Evolutionary conservation across 1,140 invertebrate species (phyloP).

Genomic region (Eubasilissa regina): DNA sequence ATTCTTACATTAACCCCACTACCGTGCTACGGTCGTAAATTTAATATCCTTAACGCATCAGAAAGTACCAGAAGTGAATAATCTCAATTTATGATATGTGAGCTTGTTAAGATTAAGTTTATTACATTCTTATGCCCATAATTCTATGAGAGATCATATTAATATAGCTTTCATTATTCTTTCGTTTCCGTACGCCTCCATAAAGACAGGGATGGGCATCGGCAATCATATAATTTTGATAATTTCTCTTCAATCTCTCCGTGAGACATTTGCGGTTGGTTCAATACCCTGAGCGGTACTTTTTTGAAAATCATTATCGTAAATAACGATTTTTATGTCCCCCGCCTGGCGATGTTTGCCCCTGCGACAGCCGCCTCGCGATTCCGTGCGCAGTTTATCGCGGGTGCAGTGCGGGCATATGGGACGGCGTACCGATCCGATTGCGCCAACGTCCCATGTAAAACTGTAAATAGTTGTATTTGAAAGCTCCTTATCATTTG

Average conservation of each 20-base stretch:
- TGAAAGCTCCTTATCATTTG: not conserved
- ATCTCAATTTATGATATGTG: too few relatives aligned
- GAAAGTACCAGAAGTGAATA: too few relatives aligned
- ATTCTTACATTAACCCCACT: too few relatives aligned
- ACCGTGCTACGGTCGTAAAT: too few relatives aligned
- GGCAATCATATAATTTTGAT: too few relatives aligned
- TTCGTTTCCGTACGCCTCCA: too few relatives aligned
- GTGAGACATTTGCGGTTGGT: not conserved
- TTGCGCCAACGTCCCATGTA: not conserved
- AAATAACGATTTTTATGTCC: constrained; percentile 6
- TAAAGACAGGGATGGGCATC: too few relatives aligned
- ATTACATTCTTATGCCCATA: too few relatives aligned
- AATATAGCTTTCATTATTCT: too few relatives aligned
- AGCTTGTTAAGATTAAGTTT: too few relatives aligned
- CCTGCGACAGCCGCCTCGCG: not conserved
- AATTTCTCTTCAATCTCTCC: not conserved
- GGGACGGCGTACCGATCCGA: not conserved
- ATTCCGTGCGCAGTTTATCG: not conserved
- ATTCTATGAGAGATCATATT: too few relatives aligned
- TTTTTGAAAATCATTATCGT: not conserved
- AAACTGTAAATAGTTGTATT: not conserved
- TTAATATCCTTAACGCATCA: too few relatives aligned
- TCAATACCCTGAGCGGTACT: not conserved
- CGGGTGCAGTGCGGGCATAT: not conserved
- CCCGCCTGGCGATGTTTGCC: not conserved